Percentiles rank a stretch among this genome's conserved stretches.
Evolutionary conservation across 2,797 vertebrate genomes (phyloP).

Genomic region (Microctenopoma stevenorrisi): DNA sequence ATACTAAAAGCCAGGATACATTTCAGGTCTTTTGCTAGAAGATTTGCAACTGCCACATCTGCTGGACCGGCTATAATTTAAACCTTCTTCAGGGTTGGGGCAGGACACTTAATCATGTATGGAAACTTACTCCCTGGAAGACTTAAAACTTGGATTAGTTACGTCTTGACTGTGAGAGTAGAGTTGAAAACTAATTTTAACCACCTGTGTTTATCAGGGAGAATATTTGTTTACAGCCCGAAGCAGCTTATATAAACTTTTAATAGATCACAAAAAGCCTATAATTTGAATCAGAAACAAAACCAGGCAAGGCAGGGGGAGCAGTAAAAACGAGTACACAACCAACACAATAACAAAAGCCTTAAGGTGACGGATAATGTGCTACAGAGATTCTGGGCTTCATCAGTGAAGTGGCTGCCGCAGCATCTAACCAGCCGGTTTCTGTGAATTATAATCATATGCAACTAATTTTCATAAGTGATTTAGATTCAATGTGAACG

Average conservation of each 20-base stretch:
- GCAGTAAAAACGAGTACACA: not conserved
- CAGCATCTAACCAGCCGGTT: not conserved
- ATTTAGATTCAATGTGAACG: not conserved
- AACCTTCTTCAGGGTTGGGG: not conserved
- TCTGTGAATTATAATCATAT: not conserved
- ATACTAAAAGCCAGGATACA: not conserved
- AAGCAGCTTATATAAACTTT: slow-evolving; percentile 26
- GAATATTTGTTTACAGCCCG: slow-evolving; percentile 11
- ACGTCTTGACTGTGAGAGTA: not conserved
- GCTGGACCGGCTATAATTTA: not conserved
- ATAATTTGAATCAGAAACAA: slow-evolving; percentile 29
- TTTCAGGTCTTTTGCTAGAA: not conserved
- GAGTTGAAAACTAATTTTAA: slow-evolving; percentile 21
- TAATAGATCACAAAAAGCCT: slow-evolving; percentile 31
- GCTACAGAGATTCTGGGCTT: not conserved
- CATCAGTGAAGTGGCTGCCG: not conserved
- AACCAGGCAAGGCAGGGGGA: slow-evolving; percentile 12
- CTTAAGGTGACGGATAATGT: not conserved
- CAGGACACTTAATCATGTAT: slow-evolving; percentile 28
- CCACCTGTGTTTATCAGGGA: slow-evolving; percentile 39
- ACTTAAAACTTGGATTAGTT: slow-evolving; percentile 9
- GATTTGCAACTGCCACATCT: not conserved
- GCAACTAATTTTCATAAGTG: slow-evolving; percentile 3
- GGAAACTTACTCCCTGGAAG: slow-evolving; percentile 12
- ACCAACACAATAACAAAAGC: slow-evolving; percentile 1